Percentiles rank a stretch among this genome's conserved stretches.
phyloP scores from a whole-genome alignment of 2,797 vertebrate species.

The Halcyon badia region DNA sequence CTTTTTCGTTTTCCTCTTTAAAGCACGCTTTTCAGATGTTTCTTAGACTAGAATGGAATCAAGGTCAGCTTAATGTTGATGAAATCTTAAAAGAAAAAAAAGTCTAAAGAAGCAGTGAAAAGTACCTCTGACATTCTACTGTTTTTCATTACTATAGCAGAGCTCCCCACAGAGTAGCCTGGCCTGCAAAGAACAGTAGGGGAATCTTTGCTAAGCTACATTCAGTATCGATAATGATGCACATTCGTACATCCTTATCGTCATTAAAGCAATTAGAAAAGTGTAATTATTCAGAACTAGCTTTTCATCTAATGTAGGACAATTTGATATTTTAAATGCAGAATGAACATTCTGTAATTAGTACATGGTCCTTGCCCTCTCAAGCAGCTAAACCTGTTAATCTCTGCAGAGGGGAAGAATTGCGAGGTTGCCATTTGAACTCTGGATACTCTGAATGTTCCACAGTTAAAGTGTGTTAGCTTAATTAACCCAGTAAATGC shows the following conservation, averaged over 20 bases:
- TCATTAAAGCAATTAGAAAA: not conserved
- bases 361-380: not conserved
- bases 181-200: not conserved
- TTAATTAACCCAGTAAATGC: not conserved
- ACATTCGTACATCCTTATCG: not conserved
- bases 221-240: not conserved
- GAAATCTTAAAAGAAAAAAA: not conserved
- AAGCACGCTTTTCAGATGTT: not conserved
- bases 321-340: not conserved
- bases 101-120: not conserved
- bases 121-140: not conserved
- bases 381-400: not conserved
- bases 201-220: not conserved
- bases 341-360: not conserved
- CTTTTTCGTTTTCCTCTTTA: not conserved
- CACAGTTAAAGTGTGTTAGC: not conserved
- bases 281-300: not conserved
- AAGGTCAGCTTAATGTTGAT: not conserved
- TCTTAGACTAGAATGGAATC: not conserved
- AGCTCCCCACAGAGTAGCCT: not conserved
- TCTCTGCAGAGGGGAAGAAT: not conserved
- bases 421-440: not conserved
- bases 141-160: not conserved
- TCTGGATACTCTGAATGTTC: not conserved
- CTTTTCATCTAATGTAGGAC: not conserved